Evolutionary conservation across 2,113 vertebrate species (phyloP), one percentile per base, ranked within the genome.

Genomic region (Neodontobutis hainanensis): DNA sequence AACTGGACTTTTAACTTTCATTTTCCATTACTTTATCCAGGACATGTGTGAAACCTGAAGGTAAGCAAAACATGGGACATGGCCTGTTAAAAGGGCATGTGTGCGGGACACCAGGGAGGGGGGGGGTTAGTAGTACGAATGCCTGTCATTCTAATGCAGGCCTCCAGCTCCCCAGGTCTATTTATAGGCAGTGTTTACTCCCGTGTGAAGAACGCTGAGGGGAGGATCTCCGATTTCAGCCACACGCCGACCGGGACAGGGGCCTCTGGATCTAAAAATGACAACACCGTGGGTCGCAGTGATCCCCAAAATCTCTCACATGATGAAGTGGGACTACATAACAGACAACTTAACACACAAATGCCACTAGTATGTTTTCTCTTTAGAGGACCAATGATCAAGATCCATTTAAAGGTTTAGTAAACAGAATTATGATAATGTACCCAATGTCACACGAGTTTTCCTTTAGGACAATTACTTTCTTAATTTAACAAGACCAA

Each of bases 171-270:
- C 73, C 5, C 53, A 35, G 63, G 74, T 84, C 86, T 91, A 91
- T 90, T 88, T 90, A 88, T 91, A 91, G 90, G 44, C 16, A 1
- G 58, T 81, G 82, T 91, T 91, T 90, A 88, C 84, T 58, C 75
- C 64, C 8, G 55, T 10, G 51, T 48, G 57, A 69, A 55, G 68
- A 47, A 32, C 48, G 35, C 19, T 27, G 19, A 27, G 68, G n/a
- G 50, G 59, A 64, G 66, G 83, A 77, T 78, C 73, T 81, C 42
- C 32, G 36, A 75, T 72, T 78, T 46, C 59, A 71, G 61, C 68
- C 16, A n/a, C 5, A 43, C 69, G 45, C 19, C 3, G 5, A 14
- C 15, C 32, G 9, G 44, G 78, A 78, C 45, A 51, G 12, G 60
- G 56, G 78, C 61, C 47, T 75, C 59, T 67, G 56, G 61, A 80